A percentile compares a stretch with the other conserved stretches of the same genome.
phyloP scores from a whole-genome alignment of 2,113 vertebrate species.

The Dinomys branickii region DNA sequence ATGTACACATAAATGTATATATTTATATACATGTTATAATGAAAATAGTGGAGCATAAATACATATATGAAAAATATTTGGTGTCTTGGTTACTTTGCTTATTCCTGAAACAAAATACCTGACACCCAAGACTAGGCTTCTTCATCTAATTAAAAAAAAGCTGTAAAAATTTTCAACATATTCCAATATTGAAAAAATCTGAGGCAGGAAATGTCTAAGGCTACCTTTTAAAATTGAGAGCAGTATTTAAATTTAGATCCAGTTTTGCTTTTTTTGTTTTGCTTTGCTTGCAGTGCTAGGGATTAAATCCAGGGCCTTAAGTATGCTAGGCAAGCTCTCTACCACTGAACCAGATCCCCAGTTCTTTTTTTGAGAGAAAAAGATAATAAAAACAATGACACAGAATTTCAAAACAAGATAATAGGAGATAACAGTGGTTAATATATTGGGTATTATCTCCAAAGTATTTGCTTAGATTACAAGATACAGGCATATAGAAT shows the following conservation, averaged over 20 bases:
- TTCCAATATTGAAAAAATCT: constrained; percentile 41
- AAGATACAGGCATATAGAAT: too few species aligned
- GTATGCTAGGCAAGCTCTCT: neutral
- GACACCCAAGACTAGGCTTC: neutral
- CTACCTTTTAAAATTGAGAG: constrained; percentile 55
- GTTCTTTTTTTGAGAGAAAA: too few species aligned
- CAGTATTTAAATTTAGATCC: constrained; percentile 39
- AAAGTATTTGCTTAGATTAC: too few species aligned
- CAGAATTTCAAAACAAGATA: too few species aligned
- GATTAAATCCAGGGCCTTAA: neutral
- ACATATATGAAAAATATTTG: neutral
- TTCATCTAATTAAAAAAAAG: constrained; percentile 20
- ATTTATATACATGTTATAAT: constrained; percentile 3
- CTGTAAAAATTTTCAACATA: constrained; percentile 32
- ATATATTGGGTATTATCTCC: too few species aligned
- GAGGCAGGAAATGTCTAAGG: constrained; percentile 1
- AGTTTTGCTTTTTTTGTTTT: neutral
- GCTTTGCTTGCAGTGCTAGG: neutral
- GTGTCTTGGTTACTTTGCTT: neutral
- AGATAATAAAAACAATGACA: too few species aligned
- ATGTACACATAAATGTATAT: neutral
- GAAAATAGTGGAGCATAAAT: constrained; percentile 39
- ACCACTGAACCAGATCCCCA: neutral
- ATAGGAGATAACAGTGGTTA: too few species aligned
- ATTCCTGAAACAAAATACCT: neutral